These are phyloP conservation scores for Oscheius sp. DNA, from an alignment of 1,140 invertebrate species.

Conservation along the genomic window DNA sequence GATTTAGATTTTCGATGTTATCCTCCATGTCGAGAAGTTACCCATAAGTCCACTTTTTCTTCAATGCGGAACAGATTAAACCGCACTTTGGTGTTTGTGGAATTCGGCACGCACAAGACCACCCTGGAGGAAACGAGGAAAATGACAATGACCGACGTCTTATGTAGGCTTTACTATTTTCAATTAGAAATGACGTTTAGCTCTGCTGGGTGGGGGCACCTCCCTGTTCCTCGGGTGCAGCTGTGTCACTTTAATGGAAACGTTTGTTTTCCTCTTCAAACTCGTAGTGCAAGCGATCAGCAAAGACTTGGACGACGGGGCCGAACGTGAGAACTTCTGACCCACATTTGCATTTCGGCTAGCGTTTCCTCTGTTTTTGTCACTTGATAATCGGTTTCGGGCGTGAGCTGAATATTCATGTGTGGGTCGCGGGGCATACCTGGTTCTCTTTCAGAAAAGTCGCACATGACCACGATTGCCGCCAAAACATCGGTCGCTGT, in stretches of 20 bases:
- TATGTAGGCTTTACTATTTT: constrained; percentile 14
- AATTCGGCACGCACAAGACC: background rate
- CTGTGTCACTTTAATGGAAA: constrained; percentile 39
- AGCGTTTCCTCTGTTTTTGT: no score
- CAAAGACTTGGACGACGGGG: background rate
- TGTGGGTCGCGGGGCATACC: no score
- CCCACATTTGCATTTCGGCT: background rate
- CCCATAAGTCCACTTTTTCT: constrained; percentile 8
- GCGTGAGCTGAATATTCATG: no score
- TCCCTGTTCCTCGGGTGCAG: constrained; percentile 36
- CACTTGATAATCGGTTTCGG: no score
- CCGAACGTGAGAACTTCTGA: background rate
- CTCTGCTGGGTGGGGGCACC: constrained; percentile 27
- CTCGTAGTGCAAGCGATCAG: constrained; percentile 7
- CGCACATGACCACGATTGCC: no score
- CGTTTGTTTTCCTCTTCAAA: constrained; percentile 34
- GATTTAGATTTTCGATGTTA: constrained; percentile 13
- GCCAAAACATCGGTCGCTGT: no score
- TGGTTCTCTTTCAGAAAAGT: no score
- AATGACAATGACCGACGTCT: constrained; percentile 25
- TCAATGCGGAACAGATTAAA: background rate
- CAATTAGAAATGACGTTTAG: background rate
- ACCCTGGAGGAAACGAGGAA: constrained; percentile 5
- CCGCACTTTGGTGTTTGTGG: constrained; percentile 4
- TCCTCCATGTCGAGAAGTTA: background rate